phyloP scores from a whole-genome alignment of 2,888 invertebrate genomes.

The Keiferia lycopersicella region DNA sequence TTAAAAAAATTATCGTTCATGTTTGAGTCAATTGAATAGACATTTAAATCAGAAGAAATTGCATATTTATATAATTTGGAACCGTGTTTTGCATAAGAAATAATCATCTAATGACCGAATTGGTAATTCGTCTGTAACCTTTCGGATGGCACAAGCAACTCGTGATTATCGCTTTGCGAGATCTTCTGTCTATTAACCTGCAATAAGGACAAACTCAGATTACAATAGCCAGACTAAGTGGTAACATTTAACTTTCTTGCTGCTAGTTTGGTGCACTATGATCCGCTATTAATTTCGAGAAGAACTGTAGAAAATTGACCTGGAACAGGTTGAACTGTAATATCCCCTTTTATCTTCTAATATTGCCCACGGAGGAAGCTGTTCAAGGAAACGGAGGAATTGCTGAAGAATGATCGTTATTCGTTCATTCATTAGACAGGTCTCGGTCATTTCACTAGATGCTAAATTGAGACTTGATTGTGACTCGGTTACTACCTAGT shows the following conservation, averaged over 20 bases:
- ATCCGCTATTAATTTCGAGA: background rate
- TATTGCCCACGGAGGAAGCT: too few species aligned
- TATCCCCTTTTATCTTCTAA: too few species aligned
- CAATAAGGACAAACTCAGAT: background rate
- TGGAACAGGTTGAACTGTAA: too few species aligned
- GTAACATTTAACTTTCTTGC: background rate
- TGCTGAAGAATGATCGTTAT: too few species aligned
- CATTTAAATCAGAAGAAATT: constrained; percentile 7
- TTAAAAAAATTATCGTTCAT: background rate
- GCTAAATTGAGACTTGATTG: too few species aligned
- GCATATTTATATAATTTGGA: background rate
- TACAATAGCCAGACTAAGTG: too few species aligned
- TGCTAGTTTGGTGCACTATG: background rate
- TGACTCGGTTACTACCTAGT: too few species aligned
- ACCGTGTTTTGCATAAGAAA: background rate
- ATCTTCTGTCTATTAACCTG: constrained; percentile 1
- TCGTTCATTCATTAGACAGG: too few species aligned
- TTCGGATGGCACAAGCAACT: constrained; percentile 8
- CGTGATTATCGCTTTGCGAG: constrained; percentile 6
- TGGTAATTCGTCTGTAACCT: constrained; percentile 1
- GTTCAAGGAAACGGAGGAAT: too few species aligned
- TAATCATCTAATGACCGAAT: constrained; percentile 10
- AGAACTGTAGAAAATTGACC: background rate
- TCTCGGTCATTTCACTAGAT: too few species aligned
- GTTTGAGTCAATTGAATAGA: background rate